Percentiles rank a stretch among this genome's conserved stretches.
Conservation (phyloP, 2,888 invertebrate genomes). For the Melinaea menophilus region DNA sequence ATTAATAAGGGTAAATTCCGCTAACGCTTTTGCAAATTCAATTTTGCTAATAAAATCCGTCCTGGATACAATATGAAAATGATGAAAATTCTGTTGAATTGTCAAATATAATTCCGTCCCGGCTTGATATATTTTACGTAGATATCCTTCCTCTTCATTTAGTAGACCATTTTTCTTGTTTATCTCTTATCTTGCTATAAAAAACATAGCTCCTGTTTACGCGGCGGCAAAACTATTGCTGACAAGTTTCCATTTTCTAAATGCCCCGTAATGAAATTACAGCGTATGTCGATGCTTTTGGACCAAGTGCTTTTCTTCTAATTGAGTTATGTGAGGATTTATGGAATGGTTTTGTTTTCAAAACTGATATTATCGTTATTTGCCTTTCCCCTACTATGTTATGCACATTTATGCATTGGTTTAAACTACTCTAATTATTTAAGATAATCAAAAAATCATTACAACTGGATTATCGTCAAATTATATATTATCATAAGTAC, state of each 20-base stretch:
- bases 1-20: not conserved
- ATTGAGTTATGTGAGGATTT: conserved; percentile 12
- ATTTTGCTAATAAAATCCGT: conserved; percentile 21
- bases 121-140: conserved; percentile 32
- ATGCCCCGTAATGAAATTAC: conserved; percentile 38
- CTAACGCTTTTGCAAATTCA: conserved; percentile 16
- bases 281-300: conserved; percentile 24
- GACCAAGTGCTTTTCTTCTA: conserved; percentile 19
- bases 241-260: conserved; percentile 36
- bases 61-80: conserved; percentile 38
- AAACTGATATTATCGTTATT: not conserved
- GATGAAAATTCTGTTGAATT: conserved; percentile 35
- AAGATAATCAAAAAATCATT: no score
- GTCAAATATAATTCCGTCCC: conserved; percentile 50
- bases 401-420: not conserved
- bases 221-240: conserved; percentile 14
- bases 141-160: conserved; percentile 63
- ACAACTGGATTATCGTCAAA: no score
- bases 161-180: conserved; percentile 60
- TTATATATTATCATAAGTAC: no score
- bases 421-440: not conserved
- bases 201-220: conserved; percentile 29
- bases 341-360: conserved; percentile 12
- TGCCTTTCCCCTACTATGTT: not conserved
- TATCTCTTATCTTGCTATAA: conserved; percentile 46